phyloP scores from a whole-genome alignment of 2,797 vertebrate species.

The Oreonectes daqikongensis region DNA sequence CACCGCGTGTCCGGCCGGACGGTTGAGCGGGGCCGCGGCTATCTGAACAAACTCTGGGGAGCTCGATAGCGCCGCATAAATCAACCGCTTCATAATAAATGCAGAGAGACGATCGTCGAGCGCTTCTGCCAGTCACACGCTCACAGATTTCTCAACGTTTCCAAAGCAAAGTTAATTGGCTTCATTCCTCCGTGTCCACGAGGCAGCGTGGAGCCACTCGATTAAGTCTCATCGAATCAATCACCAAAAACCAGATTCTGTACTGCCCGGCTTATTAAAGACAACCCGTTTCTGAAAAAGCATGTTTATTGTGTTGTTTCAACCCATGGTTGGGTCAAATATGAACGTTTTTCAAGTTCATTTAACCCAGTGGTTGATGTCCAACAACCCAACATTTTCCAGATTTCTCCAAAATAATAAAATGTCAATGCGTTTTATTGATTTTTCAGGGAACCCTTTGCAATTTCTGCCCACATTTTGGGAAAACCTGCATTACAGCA shows the following conservation, averaged over 20 bases:
- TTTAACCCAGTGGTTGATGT: too few relatives aligned
- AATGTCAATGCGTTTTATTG: too few relatives aligned
- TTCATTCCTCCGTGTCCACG: conserved; percentile 39
- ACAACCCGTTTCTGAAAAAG: not conserved
- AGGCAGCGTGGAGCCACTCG: conserved; percentile 34
- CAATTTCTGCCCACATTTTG: too few relatives aligned
- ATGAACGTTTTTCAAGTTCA: too few relatives aligned
- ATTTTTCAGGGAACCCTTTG: too few relatives aligned
- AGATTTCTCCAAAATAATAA: too few relatives aligned
- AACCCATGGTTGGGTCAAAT: too few relatives aligned
- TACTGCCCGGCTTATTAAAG: conserved; percentile 8
- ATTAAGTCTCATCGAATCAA: conserved; percentile 47
- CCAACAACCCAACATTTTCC: too few relatives aligned
- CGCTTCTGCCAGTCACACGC: conserved; percentile 21
- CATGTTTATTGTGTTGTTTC: too few relatives aligned
- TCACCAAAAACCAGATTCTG: not conserved
- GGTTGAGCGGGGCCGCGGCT: conserved; percentile 3
- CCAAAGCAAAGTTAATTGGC: conserved; percentile 50
- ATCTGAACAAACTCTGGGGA: not conserved
- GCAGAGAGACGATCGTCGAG: conserved; percentile 44
- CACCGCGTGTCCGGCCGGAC: conserved; percentile 23
- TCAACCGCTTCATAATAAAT: conserved; percentile 63
- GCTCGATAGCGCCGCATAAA: conserved; percentile 50
- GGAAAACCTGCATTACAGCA: not conserved
- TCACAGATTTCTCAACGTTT: not conserved